Evolutionary conservation across 2,888 invertebrate species (phyloP).

Genomic region (Lycaena phlaeas): DNA sequence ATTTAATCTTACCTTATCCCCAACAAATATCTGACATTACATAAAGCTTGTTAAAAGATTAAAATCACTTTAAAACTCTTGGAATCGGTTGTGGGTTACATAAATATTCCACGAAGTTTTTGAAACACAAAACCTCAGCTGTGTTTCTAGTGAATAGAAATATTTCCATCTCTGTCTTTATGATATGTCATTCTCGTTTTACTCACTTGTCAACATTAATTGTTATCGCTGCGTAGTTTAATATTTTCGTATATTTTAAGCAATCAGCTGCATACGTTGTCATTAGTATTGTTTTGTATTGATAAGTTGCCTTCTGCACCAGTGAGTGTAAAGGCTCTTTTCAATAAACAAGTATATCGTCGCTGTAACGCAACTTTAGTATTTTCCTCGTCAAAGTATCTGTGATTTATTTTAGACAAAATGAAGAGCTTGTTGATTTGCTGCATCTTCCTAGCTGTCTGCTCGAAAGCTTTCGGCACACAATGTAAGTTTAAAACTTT

Average conservation of each 20-base stretch:
- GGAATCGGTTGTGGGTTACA: constrained; percentile 13
- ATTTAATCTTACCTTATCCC: not conserved
- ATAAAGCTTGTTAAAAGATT: constrained; percentile 9
- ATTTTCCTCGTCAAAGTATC: constrained; percentile 55
- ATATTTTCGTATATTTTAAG: constrained; percentile 45
- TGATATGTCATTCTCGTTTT: constrained; percentile 32
- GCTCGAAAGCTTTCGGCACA: constrained; percentile 66
- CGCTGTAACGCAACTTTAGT: constrained; percentile 26
- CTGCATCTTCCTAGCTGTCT: constrained; percentile 60
- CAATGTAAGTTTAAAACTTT: constrained; percentile 76
- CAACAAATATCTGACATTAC: not conserved
- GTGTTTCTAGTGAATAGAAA: constrained; percentile 28
- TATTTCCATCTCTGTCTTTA: constrained; percentile 42
- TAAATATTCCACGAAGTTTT: constrained; percentile 38
- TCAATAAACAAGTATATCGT: constrained; percentile 18
- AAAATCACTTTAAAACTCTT: not conserved
- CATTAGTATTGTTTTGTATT: constrained; percentile 42
- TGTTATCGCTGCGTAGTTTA: constrained; percentile 63
- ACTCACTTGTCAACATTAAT: constrained; percentile 46
- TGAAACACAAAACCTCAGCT: constrained; percentile 66
- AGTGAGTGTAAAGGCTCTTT: constrained; percentile 89
- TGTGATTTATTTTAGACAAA: constrained; percentile 53
- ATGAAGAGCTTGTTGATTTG: constrained; percentile 74
- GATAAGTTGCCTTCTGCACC: constrained; percentile 86
- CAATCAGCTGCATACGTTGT: constrained; percentile 38